phyloP scores from a whole-genome alignment of 2,113 vertebrate genomes.

The Phodopus roborovskii region DNA sequence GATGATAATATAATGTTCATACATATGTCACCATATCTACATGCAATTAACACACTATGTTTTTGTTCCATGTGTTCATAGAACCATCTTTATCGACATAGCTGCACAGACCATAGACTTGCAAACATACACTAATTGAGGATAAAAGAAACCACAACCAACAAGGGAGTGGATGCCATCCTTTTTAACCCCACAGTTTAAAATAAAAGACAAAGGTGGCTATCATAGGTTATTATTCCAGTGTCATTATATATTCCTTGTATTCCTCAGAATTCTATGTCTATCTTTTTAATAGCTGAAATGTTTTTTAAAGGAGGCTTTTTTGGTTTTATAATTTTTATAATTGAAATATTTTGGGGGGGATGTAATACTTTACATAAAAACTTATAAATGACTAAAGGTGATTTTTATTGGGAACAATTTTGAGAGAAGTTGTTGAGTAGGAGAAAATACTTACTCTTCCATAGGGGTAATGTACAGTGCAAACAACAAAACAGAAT shows the following conservation, averaged over 20 bases:
- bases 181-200: background rate
- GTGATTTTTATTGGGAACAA: background rate
- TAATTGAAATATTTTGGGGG: background rate
- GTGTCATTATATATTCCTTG: background rate
- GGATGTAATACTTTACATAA: background rate
- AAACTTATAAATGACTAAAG: constrained; percentile 8
- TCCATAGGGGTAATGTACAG: background rate
- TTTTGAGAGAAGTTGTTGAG: constrained; percentile 17
- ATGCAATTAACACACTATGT: background rate
- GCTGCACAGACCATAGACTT: background rate
- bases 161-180: background rate
- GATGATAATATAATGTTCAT: background rate
- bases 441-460: background rate
- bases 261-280: background rate
- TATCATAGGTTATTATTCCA: background rate
- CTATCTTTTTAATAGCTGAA: background rate
- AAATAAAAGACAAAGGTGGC: background rate
- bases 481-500: background rate
- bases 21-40: background rate
- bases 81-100: background rate
- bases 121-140: background rate
- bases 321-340: background rate
- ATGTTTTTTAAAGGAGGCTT: constrained; percentile 2
- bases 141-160: background rate
- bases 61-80: background rate